A percentile compares a stretch with the other conserved stretches of the same genome.
These are phyloP conservation scores for Neomonachus schauinslandi DNA, from an alignment of 2,113 vertebrate species.

Conservation along the genomic window DNA sequence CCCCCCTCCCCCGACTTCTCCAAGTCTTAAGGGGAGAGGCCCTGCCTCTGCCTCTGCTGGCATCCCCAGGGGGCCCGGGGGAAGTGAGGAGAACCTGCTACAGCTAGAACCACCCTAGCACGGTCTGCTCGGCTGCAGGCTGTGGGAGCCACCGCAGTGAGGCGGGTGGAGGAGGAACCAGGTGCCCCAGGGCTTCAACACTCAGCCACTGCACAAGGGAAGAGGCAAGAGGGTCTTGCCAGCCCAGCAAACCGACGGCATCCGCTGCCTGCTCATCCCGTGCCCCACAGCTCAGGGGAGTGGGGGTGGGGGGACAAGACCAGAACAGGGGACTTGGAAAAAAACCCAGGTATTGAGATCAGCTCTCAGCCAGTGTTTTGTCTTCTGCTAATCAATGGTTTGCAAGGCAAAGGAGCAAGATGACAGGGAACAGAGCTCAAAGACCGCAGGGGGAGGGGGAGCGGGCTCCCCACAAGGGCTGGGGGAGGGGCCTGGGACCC, in stretches of 20 bases:
- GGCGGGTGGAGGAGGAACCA: neutral
- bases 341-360: constrained; percentile 16
- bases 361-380: constrained; percentile 29
- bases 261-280: neutral
- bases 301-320: neutral
- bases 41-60: neutral
- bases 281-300: neutral
- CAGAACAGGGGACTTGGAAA: constrained; percentile 1
- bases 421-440: constrained; percentile 42
- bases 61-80: neutral
- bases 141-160: neutral
- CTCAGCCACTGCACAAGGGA: neutral
- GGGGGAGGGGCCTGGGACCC: constrained; percentile 40
- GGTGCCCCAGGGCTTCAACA: neutral
- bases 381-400: constrained; percentile 63
- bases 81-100: neutral
- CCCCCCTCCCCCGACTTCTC: neutral
- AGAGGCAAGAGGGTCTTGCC: neutral
- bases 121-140: neutral
- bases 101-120: neutral
- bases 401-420: constrained; percentile 60
- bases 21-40: neutral
- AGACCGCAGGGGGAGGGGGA: neutral
- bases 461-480: constrained; percentile 2
- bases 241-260: neutral